Base-by-base conservation (phyloP, 2,113 vertebrate species). In the Scalopus aquaticus region DNA sequence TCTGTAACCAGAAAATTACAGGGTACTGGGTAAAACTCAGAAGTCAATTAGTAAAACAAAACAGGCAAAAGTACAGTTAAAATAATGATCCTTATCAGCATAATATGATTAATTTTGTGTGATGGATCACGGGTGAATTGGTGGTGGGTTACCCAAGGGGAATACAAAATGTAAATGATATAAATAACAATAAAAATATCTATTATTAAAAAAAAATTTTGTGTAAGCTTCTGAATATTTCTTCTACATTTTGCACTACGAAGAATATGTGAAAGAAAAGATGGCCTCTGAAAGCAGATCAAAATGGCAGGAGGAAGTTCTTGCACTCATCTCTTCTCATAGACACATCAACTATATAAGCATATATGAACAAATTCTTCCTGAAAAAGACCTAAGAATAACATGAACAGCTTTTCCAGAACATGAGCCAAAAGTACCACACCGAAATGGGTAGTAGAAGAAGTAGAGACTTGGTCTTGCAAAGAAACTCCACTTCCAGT, bases 1-100 rank as follows among this genome's bases (percentile, higher is more conserved):
- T 90, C 60, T 69, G 83, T 30, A 26, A 49, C 10, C 20, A 42
- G 86, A 95, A 95, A 94, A 91, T 91, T 58, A 24, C 11, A 92
- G 56, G 37, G 64, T 37, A 69, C 10, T 51, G 5, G 39, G 56
- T 76, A 30, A 35, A 42, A 87, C 5, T 88, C n/a, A 80, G 70
- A 82, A 78, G 49, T 94, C 37, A 90, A 37, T 39, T 37, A 65
- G 9, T 93, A 64, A 79, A 83, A 84, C 26, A 92, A 56, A 90
- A 79, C 20, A 85, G 13, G 39, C 32, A 35, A 22, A 60, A 81
- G 24, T 22, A 39, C 88, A 20, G 28, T 74, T 95, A 88, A 74
- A 46, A 90, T 70, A 85, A 70, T n/a, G n/a, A n/a, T 30, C 10
- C 58, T 28, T 54, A 32, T 91, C 51, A 76, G 58, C 26, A 77